Conservation (phyloP, 2,888 invertebrate species). For the Amiota minor region DNA sequence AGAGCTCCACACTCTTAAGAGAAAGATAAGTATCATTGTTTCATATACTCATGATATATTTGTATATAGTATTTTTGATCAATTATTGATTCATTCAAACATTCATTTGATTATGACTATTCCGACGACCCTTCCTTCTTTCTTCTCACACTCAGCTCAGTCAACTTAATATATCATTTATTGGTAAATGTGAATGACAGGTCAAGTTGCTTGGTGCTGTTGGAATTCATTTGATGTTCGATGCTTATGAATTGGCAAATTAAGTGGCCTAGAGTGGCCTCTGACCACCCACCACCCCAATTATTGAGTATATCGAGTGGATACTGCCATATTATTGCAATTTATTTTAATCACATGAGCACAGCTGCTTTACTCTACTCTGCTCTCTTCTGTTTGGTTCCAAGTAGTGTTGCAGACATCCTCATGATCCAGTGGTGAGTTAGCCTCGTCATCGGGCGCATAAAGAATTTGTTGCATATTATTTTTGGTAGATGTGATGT, state of each 20-base stretch:
- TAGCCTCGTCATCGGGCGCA: too few relatives aligned
- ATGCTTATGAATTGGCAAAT: conserved; percentile 1
- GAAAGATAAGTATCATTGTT: conserved; percentile 58
- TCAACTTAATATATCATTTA: conserved; percentile 60
- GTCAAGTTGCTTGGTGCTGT: conserved; percentile 37
- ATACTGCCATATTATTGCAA: conserved; percentile 4
- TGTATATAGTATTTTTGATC: not conserved
- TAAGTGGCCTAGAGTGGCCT: too few relatives aligned
- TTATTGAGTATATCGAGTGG: not conserved
- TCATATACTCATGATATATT: conserved; percentile 48
- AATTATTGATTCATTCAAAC: not conserved
- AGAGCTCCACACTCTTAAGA: not conserved
- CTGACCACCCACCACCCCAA: too few relatives aligned
- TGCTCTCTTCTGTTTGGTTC: too few relatives aligned
- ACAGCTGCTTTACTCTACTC: not conserved
- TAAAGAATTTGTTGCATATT: too few relatives aligned
- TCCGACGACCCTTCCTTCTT: not conserved
- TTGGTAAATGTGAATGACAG: conserved; percentile 47
- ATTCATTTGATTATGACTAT: not conserved
- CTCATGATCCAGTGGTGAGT: too few relatives aligned
- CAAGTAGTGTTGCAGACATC: too few relatives aligned
- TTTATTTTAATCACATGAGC: conserved; percentile 23
- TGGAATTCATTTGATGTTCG: too few relatives aligned
- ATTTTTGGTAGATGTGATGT: too few relatives aligned
- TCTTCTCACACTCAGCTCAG: not conserved